Percentiles rank a stretch among this genome's conserved stretches.
These are phyloP conservation scores for Stenodera caucasica DNA, from an alignment of 2,888 invertebrate genomes.

Conservation along the genomic window DNA sequence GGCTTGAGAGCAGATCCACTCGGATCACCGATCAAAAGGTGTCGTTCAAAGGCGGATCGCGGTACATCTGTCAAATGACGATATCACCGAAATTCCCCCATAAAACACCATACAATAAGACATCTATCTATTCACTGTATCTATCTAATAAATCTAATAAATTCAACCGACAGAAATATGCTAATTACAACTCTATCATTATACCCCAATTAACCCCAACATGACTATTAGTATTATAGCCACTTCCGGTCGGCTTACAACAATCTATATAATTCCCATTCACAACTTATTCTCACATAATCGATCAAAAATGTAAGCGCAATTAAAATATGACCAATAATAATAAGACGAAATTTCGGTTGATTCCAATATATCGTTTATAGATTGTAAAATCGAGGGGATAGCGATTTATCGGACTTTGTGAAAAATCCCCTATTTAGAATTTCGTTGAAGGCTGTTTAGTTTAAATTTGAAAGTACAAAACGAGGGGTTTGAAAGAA, in stretches of 20 bases:
- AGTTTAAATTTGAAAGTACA: conserved; percentile 45
- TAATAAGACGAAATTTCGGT: no score
- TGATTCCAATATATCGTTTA: no score
- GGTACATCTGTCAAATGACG: conserved; percentile 18
- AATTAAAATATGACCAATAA: no score
- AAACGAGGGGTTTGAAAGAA: conserved; percentile 46
- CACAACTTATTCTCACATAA: neutral
- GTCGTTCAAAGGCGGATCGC: conserved; percentile 42
- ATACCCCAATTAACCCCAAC: conserved; percentile 38
- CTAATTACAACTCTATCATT: conserved; percentile 45
- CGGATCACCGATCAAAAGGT: conserved; percentile 54
- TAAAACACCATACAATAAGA: neutral
- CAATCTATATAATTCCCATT: neutral
- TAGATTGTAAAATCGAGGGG: neutral
- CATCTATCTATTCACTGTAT: neutral
- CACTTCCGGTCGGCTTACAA: conserved; percentile 27
- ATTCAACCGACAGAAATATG: conserved; percentile 45
- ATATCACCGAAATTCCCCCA: neutral
- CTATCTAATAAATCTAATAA: neutral
- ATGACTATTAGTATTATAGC: conserved; percentile 45
- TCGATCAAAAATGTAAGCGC: no score
- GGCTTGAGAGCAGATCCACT: conserved; percentile 41
- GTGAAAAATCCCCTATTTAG: conserved; percentile 47
- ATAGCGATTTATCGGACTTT: conserved; percentile 44
- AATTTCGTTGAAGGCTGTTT: conserved; percentile 42